Evolutionary conservation across 2,888 invertebrate genomes (phyloP).

Genomic region (Metalampra italica): DNA sequence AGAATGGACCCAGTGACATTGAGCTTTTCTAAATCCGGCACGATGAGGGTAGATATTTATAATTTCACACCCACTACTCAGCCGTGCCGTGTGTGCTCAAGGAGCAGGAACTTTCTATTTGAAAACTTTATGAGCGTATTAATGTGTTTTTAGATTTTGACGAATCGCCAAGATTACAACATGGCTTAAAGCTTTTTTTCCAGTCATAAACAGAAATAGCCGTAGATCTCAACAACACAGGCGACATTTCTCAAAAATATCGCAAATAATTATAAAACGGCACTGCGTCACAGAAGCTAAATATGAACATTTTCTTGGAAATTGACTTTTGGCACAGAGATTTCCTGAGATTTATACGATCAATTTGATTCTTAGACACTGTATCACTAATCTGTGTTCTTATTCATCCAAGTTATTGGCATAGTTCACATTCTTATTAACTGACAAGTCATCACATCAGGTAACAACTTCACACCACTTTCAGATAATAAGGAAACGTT

Average conservation of each 20-base stretch:
- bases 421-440: slow-evolving; percentile 4
- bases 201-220: no score
- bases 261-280: no score
- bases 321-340: no score
- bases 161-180: background rate
- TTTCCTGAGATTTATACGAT: background rate
- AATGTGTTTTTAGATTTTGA: slow-evolving; percentile 27
- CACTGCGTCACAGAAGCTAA: no score
- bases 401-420: background rate
- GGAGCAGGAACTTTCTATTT: slow-evolving; percentile 58
- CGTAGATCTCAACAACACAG: no score
- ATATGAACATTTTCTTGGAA: no score
- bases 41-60: slow-evolving; percentile 64
- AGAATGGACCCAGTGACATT: slow-evolving; percentile 58
- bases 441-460: slow-evolving; percentile 15
- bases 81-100: slow-evolving; percentile 44
- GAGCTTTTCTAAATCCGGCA: slow-evolving; percentile 53
- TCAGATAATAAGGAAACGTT: slow-evolving; percentile 24
- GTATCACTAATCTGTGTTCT: no score
- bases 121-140: slow-evolving; percentile 35
- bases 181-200: background rate
- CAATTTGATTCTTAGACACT: background rate
- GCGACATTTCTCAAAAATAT: no score
- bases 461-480: slow-evolving; percentile 20
- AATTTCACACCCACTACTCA: slow-evolving; percentile 55